Evolutionary conservation across 2,113 vertebrate species (phyloP).

Genomic region (Xyliphius kryptos): DNA sequence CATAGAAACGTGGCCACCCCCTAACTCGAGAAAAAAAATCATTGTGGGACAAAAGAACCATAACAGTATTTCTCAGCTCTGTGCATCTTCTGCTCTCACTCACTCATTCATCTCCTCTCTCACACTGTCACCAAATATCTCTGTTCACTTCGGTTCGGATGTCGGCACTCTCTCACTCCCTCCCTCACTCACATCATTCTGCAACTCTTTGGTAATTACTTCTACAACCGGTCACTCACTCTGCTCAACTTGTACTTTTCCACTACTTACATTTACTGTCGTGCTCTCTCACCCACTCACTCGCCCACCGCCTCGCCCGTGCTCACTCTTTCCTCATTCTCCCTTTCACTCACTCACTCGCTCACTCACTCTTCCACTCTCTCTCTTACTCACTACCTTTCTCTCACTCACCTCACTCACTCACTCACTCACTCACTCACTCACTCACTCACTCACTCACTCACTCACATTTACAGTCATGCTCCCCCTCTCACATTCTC

Average conservation of each 20-base stretch:
- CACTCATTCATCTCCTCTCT: background rate
- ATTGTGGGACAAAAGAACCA: constrained; percentile 49
- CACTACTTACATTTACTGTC: background rate
- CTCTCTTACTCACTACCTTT: background rate
- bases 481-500: background rate
- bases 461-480: no score
- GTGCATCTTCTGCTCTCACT: background rate
- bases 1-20: constrained; percentile 56
- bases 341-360: background rate
- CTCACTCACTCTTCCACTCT: background rate
- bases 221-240: background rate
- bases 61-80: constrained; percentile 36
- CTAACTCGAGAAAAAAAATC: constrained; percentile 49
- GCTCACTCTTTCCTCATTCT: background rate
- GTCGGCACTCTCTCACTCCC: background rate
- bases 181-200: background rate
- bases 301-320: no score
- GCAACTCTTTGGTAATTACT: no score
- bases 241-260: background rate
- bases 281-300: background rate
- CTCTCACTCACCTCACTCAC: background rate
- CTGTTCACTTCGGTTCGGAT: no score
- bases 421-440: background rate
- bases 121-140: background rate
- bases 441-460: background rate